phyloP scores from a whole-genome alignment of 2,797 vertebrate genomes.

The Nasua narica region DNA sequence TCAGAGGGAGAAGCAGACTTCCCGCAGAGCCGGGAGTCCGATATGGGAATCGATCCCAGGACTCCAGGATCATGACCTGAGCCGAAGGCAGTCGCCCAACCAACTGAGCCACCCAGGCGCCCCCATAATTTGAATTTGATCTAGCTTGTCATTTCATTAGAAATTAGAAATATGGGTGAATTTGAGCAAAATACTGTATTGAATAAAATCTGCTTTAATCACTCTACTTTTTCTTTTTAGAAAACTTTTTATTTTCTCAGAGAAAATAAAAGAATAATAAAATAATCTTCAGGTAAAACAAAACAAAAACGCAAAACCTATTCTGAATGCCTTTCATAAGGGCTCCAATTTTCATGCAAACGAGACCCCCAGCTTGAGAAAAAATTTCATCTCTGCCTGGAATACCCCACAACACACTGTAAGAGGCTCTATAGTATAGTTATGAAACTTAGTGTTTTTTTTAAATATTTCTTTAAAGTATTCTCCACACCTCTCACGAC shows the following conservation, averaged over 20 bases:
- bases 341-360: not conserved
- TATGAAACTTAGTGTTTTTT: not conserved
- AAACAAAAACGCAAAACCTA: not conserved
- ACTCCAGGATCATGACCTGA: too few species aligned
- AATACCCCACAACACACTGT: not conserved
- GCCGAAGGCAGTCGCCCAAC: too few species aligned
- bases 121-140: not conserved
- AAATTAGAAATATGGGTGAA: not conserved
- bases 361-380: not conserved
- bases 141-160: not conserved
- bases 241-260: not conserved
- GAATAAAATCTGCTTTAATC: not conserved
- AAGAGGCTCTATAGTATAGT: not conserved
- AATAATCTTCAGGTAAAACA: not conserved
- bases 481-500: not conserved
- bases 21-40: too few species aligned
- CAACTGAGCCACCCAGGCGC: too few species aligned
- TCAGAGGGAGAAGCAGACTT: too few species aligned
- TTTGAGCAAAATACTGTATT: not conserved
- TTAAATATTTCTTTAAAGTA: not conserved
- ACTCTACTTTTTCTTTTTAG: not conserved
- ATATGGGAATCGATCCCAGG: too few species aligned
- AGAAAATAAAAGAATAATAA: conserved; percentile 7
- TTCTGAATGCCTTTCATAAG: not conserved
- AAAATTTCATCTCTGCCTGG: not conserved